phyloP scores from a whole-genome alignment of 2,888 invertebrate genomes.

The Caenorhabditis uteleia region DNA sequence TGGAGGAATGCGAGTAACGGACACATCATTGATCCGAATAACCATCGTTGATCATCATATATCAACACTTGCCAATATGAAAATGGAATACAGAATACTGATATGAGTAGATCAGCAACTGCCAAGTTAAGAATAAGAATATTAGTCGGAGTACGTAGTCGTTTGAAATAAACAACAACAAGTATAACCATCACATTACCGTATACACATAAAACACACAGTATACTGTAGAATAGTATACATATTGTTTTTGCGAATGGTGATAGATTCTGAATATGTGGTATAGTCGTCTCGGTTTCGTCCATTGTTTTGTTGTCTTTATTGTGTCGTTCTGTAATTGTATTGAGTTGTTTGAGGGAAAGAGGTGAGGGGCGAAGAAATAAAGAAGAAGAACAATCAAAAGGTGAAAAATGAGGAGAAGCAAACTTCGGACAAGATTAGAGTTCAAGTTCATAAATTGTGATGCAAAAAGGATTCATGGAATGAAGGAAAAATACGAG shows the following conservation, averaged over 20 bases:
- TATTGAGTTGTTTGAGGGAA: too few relatives aligned
- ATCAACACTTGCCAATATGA: slow-evolving; percentile 72
- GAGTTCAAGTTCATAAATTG: too few relatives aligned
- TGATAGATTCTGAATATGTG: slow-evolving; percentile 40
- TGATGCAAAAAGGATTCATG: too few relatives aligned
- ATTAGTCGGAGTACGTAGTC: slow-evolving; percentile 71
- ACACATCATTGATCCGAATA: slow-evolving; percentile 71
- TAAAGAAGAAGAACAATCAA: too few relatives aligned
- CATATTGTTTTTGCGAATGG: too few relatives aligned
- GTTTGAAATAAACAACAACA: slow-evolving; percentile 62
- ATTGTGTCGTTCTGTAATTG: too few relatives aligned
- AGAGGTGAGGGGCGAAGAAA: too few relatives aligned
- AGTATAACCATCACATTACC: slow-evolving; percentile 67
- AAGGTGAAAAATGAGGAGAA: too few relatives aligned
- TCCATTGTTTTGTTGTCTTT: too few relatives aligned
- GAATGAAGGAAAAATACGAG: too few relatives aligned
- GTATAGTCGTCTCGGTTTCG: too few relatives aligned
- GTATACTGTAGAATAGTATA: slow-evolving; percentile 61
- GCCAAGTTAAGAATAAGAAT: slow-evolving; percentile 72
- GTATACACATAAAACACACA: slow-evolving; percentile 61
- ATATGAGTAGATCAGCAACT: slow-evolving; percentile 71
- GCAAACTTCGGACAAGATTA: too few relatives aligned
- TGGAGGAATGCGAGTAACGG: slow-evolving; percentile 71
- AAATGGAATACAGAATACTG: slow-evolving; percentile 72
- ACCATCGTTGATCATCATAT: slow-evolving; percentile 71